Evolutionary conservation across 2,113 vertebrate species (phyloP), one percentile per base, ranked within the genome.

Genomic region (Excalfactoria chinensis): DNA sequence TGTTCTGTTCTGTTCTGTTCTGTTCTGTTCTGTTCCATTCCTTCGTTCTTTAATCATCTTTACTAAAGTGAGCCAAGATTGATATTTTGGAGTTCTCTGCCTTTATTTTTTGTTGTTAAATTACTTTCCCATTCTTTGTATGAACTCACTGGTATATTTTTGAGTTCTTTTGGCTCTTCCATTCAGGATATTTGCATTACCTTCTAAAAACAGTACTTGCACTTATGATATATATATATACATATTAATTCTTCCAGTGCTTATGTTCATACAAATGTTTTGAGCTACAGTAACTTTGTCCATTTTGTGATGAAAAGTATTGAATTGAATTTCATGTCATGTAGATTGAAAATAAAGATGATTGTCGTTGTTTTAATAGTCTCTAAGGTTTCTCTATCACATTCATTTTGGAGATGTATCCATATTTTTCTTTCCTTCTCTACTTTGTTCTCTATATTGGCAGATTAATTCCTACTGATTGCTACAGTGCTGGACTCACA

Each of bases 401-500:
- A 72, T 0, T 60, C 25, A 49, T 44, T 90, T 76, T 73, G 23
- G 26, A 89, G 44, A 83, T 7, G 7, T 35, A 23, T 7, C 14
- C 4, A 1, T 12, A 1, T 48, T 76, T 93, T 62, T 12, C 21
- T 85, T 78, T 71, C 16, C n/a, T 67, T 66, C 37, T 69, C 10
- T 30, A 11, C 28, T 72, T 76, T 48, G 8, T 32, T 76, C 18
- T 3, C 8, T 59, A 2, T 25, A 58, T 6, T 41, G 63, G 18
- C n/a, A 53, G 34, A 26, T 4, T 0, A 43, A 66, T 80, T 69
- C 41, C 49, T 46, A 7, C 3, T 30, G 5, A 7, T 64, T 72
- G 23, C 16, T 68, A 6, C 3, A 2, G 16, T 3, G 7, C 7
- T 37, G 53, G 4, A 11, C 12, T 58, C 34, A 4, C 21, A 4